Evolutionary conservation across 1,140 invertebrate genomes (phyloP).

Genomic region (Calliphora vicina): DNA sequence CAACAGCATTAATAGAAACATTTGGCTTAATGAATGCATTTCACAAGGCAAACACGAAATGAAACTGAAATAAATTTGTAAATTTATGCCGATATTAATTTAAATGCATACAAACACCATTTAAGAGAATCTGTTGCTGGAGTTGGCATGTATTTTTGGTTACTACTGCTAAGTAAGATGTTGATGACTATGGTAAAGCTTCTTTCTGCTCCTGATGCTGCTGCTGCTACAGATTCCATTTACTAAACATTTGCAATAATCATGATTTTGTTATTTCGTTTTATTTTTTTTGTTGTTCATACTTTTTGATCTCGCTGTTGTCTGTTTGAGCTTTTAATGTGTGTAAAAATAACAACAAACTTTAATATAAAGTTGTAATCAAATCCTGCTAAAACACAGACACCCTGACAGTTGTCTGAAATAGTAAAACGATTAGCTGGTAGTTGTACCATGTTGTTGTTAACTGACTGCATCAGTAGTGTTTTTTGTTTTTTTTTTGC

Average conservation of each 20-base stretch:
- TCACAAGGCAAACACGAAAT: neutral
- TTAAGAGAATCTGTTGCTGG: no score
- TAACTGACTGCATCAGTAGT: neutral
- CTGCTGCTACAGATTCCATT: slow-evolving; percentile 23
- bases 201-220: neutral
- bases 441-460: neutral
- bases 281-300: no score
- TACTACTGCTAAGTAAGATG: no score
- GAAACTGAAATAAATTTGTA: slow-evolving; percentile 10
- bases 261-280: neutral
- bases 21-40: no score
- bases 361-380: neutral
- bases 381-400: neutral
- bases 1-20: no score
- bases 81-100: slow-evolving; percentile 28
- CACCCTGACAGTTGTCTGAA: neutral
- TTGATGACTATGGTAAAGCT: no score
- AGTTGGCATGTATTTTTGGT: no score
- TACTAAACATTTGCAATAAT: neutral
- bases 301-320: neutral
- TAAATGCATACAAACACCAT: neutral
- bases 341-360: neutral
- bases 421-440: neutral
- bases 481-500: no score
- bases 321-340: neutral